phyloP scores from a whole-genome alignment of 2,888 invertebrate species.

The Erebia ligea region DNA sequence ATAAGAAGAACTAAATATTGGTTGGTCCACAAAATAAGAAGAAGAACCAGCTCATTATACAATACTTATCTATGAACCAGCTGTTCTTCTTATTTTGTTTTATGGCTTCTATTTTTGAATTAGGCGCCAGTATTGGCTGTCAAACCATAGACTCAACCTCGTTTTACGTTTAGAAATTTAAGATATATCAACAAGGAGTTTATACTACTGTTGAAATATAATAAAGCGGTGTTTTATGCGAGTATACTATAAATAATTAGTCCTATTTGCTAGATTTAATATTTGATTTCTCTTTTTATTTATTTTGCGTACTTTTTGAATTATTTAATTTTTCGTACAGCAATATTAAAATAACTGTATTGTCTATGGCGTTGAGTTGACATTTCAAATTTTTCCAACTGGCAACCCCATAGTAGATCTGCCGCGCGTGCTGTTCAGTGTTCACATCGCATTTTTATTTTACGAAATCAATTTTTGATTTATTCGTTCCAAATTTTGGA shows the following conservation, averaged over 20 bases:
- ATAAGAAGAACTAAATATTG: too few species aligned
- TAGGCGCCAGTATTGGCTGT: neutral
- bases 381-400: constrained; percentile 25
- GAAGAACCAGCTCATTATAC: too few species aligned
- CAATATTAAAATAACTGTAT: neutral
- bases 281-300: too few species aligned
- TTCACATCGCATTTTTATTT: constrained; percentile 53
- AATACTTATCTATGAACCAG: too few species aligned
- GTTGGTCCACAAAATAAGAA: too few species aligned
- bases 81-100: too few species aligned
- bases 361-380: neutral
- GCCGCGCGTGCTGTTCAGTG: constrained; percentile 69
- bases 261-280: too few species aligned
- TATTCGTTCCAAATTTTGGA: constrained; percentile 70
- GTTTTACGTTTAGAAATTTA: neutral
- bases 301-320: neutral
- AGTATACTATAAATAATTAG: too few species aligned
- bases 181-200: too few species aligned
- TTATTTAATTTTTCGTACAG: constrained; percentile 4
- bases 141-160: neutral
- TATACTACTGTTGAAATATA: too few species aligned
- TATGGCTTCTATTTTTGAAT: neutral
- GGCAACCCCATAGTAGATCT: constrained; percentile 38
- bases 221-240: too few species aligned
- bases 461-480: constrained; percentile 69